Base-by-base conservation (phyloP, 2,113 vertebrate genomes). In the Dicrurus megarhynchus region DNA sequence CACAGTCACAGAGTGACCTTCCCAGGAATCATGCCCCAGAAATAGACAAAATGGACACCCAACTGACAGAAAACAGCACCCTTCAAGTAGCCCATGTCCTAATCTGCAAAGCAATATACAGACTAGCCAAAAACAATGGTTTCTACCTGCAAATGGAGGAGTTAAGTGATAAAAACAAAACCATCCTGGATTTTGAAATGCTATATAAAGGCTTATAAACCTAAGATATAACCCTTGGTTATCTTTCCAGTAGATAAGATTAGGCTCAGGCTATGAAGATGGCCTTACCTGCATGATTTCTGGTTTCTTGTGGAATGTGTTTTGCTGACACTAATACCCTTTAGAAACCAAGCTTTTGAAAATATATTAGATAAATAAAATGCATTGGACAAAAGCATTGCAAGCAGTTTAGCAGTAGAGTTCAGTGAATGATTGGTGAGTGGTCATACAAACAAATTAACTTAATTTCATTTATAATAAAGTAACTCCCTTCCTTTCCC, bases 191-290 rank as follows among this genome's bases (percentile, higher is more conserved):
- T 94, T 97, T 97, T 95, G 84, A 93, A 97, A 97, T 88, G 91
- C 64, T 94, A 75, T 79, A 87, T 91, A 96, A 93, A 94, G 56
- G 63, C 87, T 71, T 84, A 96, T 87, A 86, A 52, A 94, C 46
- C 57, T 92, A 95, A 91, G 94, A 69, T 96, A 87, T 84, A 94
- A 97, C 64, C 91, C 88, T 78, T 90, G 79, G 61, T 89, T 96
- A 91, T 94, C 97, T 97, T 96, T 87, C 84, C 83, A 84, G 88
- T 92, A 92, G 93, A 94, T 98, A 95, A 97, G 91, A 93, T 96
- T 96, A 97, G 84, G 69, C 39, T 86, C 49, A 56, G 78, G 13
- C n/a, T 96, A 91, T 37, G 88, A 82, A 70, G 94, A 84, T 88
- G 95, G 67, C 59, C 88, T 96, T 96, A 91, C 65, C 84, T 93